Base-by-base conservation (phyloP, 2,797 vertebrate genomes). In the Trichosurus vulpecula region DNA sequence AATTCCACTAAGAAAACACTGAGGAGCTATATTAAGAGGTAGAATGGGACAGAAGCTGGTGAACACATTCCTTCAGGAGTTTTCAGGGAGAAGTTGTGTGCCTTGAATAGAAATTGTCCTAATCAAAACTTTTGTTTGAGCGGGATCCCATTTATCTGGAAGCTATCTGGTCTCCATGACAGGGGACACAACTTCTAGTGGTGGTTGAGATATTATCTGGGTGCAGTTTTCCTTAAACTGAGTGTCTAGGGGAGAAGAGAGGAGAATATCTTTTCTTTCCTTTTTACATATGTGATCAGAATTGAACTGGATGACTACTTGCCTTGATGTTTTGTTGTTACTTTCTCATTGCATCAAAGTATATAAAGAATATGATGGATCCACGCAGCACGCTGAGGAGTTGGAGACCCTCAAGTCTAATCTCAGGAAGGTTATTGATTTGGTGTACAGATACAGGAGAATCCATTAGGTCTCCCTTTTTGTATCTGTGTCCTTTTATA, bases 381-480 rank as follows among this genome's bases (percentile, higher is more conserved):
- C 35, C 90, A 91, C 90, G 10, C 52, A 91, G 93, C 81, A 96
- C 56, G 61, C 4, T 8, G 31, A 91, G 41, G 52, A 95, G 53
- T 66, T 90, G 35, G 1, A 93, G 13, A 90, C 2, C 2, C 54
- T 66, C 12, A 52, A 51, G 54, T 94, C 35, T 53, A 92, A 91
- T 35, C 93, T 96, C 93, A 81, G 22, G 8, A 58, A 91, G 12
- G 8, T 16, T 96, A 94, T 56, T 93, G 19, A 41, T 87, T 95
- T 41, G 89, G 35, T 93, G 0, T 6, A 29, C 54, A 29, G n/a
- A 93, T 92, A 22, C 61, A 90, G 58, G 92, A 95, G 74, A 16
- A 94, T 52, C 8, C 0, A 53, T 61, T 31, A 10, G 8, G 27
- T 87, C 22, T 54, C n/a, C 47, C 52, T 30, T 47, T 58, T 91